Conservation (phyloP, 1,140 invertebrate genomes). For the Mycetomoellerius zeteki region DNA sequence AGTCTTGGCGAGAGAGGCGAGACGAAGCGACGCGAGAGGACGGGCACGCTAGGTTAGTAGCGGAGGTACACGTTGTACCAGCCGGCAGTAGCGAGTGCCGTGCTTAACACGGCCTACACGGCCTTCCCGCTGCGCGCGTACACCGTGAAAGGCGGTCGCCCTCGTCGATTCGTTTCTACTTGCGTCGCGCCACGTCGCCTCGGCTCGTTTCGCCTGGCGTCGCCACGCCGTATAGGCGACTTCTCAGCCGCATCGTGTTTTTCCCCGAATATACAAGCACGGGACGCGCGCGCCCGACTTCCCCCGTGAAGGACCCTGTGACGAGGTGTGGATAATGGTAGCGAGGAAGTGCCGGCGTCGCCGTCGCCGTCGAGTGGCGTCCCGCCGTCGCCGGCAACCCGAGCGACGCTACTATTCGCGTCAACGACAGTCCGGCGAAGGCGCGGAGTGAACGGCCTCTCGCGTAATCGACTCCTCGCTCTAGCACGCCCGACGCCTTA, state of each 20-base stretch:
- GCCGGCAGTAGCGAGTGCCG: constrained; percentile 85
- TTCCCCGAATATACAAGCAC: background rate
- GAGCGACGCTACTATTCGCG: constrained; percentile 64
- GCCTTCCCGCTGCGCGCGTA: constrained; percentile 60
- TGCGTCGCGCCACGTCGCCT: constrained; percentile 19
- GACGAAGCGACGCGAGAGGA: constrained; percentile 55
- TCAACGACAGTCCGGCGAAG: constrained; percentile 60
- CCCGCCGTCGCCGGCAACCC: constrained; percentile 65
- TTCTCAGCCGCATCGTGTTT: constrained; percentile 14
- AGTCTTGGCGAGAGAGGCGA: constrained; percentile 26
- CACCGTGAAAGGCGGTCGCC: constrained; percentile 53
- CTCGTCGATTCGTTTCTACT: constrained; percentile 43
- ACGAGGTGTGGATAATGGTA: constrained; percentile 64
- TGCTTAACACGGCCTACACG: constrained; percentile 83
- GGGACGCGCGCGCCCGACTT: constrained; percentile 50
- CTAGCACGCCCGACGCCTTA: constrained; percentile 4
- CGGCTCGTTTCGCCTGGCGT: background rate
- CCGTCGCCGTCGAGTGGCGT: constrained; percentile 68
- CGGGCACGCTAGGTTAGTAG: constrained; percentile 81
- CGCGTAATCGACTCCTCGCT: constrained; percentile 1
- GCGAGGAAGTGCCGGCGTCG: constrained; percentile 73
- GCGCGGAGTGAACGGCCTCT: constrained; percentile 69
- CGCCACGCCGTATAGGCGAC: constrained; percentile 22
- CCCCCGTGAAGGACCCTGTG: background rate
- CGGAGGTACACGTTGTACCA: constrained; percentile 85